These are phyloP conservation scores for Diceros bicornis DNA, from an alignment of 2,797 vertebrate species.

Conservation along the genomic window DNA sequence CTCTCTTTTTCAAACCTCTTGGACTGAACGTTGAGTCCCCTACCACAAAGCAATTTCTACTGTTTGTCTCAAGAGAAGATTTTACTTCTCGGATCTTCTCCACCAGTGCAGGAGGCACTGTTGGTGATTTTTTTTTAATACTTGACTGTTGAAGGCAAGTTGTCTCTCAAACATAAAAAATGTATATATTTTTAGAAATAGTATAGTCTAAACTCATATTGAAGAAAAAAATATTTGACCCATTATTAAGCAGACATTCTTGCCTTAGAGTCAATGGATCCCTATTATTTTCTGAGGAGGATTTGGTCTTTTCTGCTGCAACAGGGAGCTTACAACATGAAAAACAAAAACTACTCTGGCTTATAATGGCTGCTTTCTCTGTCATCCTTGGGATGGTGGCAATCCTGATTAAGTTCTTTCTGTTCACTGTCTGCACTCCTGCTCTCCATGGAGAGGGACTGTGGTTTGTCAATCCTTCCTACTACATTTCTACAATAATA, in stretches of 20 bases:
- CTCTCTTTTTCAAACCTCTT: background rate
- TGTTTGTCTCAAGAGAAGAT: background rate
- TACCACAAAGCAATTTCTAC: background rate
- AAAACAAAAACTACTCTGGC: background rate
- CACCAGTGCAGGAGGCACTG: background rate
- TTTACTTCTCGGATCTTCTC: background rate
- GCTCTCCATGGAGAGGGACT: background rate
- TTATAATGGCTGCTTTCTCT: background rate
- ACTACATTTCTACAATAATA: background rate
- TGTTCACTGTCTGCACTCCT: background rate
- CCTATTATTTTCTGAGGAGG: background rate
- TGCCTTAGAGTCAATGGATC: background rate
- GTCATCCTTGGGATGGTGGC: background rate
- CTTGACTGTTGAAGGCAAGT: background rate
- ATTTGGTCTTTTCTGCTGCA: background rate
- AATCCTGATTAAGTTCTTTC: background rate
- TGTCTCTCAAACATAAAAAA: slow-evolving; percentile 5
- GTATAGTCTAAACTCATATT: background rate
- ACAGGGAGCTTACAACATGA: background rate
- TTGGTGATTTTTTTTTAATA: background rate
- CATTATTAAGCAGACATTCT: background rate
- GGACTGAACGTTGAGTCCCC: background rate
- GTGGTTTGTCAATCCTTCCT: background rate
- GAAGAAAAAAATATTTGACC: background rate
- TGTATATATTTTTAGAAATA: background rate